phyloP scores from a whole-genome alignment of 2,888 invertebrate species.

The Amphimallon solstitiale region DNA sequence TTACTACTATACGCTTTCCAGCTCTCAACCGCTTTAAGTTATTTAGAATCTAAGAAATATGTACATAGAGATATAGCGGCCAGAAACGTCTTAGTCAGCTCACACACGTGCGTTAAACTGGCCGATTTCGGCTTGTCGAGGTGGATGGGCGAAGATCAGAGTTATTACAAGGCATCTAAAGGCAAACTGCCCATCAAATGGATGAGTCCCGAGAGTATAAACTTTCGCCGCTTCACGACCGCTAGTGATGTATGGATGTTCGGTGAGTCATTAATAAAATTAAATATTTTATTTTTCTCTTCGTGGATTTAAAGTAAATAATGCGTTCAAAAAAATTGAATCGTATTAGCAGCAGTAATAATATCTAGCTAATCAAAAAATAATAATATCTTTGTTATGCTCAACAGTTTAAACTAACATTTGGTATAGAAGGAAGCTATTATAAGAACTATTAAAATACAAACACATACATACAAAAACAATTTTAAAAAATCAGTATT shows the following conservation, averaged over 20 bases:
- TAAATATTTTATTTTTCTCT: too few species aligned
- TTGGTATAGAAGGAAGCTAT: too few species aligned
- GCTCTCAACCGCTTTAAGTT: conserved; percentile 94
- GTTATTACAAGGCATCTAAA: conserved; percentile 96
- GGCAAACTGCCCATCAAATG: conserved; percentile 99
- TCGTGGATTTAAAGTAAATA: too few species aligned
- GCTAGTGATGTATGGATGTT: conserved; percentile 99
- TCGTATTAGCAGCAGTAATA: too few species aligned
- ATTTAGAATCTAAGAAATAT: conserved; percentile 97
- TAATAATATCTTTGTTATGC: too few species aligned
- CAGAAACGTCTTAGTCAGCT: conserved; percentile 94
- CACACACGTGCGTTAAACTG: conserved; percentile 93
- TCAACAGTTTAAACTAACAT: too few species aligned
- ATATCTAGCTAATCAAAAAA: too few species aligned
- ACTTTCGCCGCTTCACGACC: conserved; percentile 95
- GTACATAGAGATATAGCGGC: conserved; percentile 99
- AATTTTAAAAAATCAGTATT: too few species aligned
- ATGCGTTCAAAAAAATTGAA: too few species aligned
- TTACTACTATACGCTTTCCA: conserved; percentile 93
- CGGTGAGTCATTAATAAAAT: conserved; percentile 70
- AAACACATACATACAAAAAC: too few species aligned
- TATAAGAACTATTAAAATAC: too few species aligned
- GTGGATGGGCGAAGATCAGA: conserved; percentile 94
- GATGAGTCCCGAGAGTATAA: conserved; percentile 99
- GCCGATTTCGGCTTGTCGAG: conserved; percentile 98